These are phyloP conservation scores for Arnoldichthys spilopterus DNA, from an alignment of 2,797 vertebrate species.

Conservation along the genomic window DNA sequence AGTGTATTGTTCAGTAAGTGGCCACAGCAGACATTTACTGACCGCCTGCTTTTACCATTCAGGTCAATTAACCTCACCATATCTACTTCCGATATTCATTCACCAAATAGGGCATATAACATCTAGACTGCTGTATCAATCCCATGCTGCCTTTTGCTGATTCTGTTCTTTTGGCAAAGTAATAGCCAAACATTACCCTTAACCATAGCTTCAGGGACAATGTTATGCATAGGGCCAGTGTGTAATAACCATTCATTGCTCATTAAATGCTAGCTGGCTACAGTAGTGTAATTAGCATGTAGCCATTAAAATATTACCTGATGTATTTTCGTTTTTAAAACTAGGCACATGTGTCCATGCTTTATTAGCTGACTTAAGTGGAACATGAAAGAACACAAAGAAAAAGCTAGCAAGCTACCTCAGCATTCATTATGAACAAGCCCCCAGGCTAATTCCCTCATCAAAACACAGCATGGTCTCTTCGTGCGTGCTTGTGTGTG, in stretches of 20 bases:
- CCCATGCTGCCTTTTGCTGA: not conserved
- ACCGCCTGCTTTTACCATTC: not conserved
- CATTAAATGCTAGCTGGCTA: not conserved
- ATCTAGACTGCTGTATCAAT: not conserved
- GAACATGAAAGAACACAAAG: conserved; percentile 12
- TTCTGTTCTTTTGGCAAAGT: not conserved
- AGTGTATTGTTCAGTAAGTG: conserved; percentile 1
- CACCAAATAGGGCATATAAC: not conserved
- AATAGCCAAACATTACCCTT: conserved; percentile 5
- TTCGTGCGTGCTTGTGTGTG: not conserved
- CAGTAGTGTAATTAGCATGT: not conserved
- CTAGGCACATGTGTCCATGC: not conserved
- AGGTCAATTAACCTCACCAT: not conserved
- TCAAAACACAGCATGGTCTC: conserved; percentile 27
- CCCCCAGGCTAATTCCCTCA: conserved; percentile 27
- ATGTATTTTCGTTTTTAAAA: not conserved
- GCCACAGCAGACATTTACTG: not conserved
- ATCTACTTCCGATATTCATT: not conserved
- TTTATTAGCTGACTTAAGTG: conserved; percentile 23
- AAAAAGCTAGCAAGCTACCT: conserved; percentile 10
- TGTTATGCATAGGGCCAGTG: not conserved
- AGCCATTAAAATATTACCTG: not conserved
- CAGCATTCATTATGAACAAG: conserved; percentile 31
- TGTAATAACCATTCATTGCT: not conserved
- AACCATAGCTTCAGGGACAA: not conserved